Percentiles rank a stretch among this genome's conserved stretches.
Conservation (phyloP, 2,888 invertebrate species). For the Glyphotaelius pellucidus region DNA sequence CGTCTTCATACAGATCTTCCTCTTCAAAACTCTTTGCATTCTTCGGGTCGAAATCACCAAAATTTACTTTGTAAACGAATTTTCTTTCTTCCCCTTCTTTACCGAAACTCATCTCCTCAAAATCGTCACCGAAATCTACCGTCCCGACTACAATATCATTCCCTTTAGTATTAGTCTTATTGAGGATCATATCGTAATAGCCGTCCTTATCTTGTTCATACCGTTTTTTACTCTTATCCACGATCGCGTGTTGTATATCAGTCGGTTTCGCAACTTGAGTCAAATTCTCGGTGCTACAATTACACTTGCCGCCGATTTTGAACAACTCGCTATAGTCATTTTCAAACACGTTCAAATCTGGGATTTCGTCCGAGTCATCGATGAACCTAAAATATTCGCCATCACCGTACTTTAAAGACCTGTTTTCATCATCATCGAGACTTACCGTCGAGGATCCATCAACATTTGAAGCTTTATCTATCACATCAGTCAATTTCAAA, state of each 20-base stretch:
- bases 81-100: conserved; percentile 60
- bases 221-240: background rate
- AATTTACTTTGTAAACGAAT: conserved; percentile 62
- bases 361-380: conserved; percentile 17
- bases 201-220: conserved; percentile 48
- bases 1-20: conserved; percentile 67
- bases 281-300: background rate
- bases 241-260: background rate
- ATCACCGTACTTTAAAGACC: conserved; percentile 28
- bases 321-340: conserved; percentile 13
- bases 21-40: conserved; percentile 66
- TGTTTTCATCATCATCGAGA: background rate
- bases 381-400: conserved; percentile 41
- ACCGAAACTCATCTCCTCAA: conserved; percentile 66
- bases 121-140: conserved; percentile 71
- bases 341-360: conserved; percentile 32
- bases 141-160: conserved; percentile 42
- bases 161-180: background rate
- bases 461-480: background rate
- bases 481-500: background rate
- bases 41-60: conserved; percentile 62
- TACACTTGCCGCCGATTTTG: conserved; percentile 42
- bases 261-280: background rate
- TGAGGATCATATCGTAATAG: conserved; percentile 50
- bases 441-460: background rate